Percentiles rank a stretch among this genome's conserved stretches.
Conservation (phyloP, 2,797 vertebrate genomes). For the Onychomys torridus region DNA sequence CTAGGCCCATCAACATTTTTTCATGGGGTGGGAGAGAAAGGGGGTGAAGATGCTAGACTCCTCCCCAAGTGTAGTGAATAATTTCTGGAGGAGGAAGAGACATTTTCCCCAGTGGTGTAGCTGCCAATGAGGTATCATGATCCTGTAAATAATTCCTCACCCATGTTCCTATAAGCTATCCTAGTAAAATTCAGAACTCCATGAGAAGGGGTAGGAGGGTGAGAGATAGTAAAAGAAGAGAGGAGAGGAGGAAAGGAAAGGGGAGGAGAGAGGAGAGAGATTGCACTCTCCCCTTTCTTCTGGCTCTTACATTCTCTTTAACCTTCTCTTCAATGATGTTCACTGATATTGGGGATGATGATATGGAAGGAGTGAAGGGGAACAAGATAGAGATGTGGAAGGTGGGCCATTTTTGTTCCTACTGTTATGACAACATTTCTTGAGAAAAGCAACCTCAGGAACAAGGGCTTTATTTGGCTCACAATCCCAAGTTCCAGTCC, state of each 20-base stretch:
- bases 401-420: neutral
- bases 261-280: neutral
- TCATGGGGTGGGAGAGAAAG: neutral
- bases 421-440: neutral
- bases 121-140: too few relatives aligned
- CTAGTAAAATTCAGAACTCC: neutral
- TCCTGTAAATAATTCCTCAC: neutral
- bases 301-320: neutral
- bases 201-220: neutral
- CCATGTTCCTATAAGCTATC: neutral
- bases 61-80: neutral
- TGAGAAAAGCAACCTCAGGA: neutral
- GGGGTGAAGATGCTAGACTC: too few relatives aligned
- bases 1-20: neutral
- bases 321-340: neutral
- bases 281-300: neutral
- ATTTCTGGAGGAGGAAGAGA: neutral
- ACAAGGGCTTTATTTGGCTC: neutral
- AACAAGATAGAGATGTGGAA: neutral
- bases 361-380: neutral
- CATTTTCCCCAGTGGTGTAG: neutral
- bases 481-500: neutral
- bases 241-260: rapidly evolving
- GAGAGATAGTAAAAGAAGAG: neutral
- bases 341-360: neutral